phyloP scores from a whole-genome alignment of 2,797 vertebrate species.

The Spinus pinus region DNA sequence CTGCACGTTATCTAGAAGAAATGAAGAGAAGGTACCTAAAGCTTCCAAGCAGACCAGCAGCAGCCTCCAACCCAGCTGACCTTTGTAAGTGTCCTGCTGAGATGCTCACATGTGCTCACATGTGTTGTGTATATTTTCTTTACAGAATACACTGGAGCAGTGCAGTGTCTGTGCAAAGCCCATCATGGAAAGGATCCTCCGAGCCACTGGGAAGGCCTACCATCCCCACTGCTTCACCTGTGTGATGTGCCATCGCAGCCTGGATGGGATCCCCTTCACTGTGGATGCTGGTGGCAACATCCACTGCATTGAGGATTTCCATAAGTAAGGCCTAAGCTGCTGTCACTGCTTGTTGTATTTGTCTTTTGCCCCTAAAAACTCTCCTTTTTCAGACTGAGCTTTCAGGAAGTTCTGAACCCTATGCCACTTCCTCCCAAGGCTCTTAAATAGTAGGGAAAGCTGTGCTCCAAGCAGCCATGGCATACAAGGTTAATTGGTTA shows the following conservation, averaged over 20 bases:
- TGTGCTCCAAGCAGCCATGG: neutral
- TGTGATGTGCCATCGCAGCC: conserved; percentile 92
- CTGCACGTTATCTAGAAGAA: neutral
- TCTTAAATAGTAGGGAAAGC: neutral
- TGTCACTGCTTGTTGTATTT: neutral
- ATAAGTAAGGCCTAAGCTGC: conserved; percentile 82
- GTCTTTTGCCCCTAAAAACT: neutral
- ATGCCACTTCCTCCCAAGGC: neutral
- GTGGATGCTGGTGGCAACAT: conserved; percentile 95
- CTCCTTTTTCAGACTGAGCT: neutral
- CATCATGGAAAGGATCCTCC: conserved; percentile 97
- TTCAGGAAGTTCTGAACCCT: neutral
- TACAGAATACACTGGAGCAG: conserved; percentile 93
- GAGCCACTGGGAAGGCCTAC: conserved; percentile 95
- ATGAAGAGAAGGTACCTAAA: neutral
- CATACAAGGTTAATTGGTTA: neutral
- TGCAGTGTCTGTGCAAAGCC: conserved; percentile 94
- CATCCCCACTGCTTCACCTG: conserved; percentile 99
- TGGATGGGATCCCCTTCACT: conserved; percentile 96
- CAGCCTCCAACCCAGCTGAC: neutral
- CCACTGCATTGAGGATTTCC: conserved; percentile 99
- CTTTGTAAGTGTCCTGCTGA: neutral
- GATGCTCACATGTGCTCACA: neutral
- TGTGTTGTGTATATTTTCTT: neutral
- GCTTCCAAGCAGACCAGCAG: neutral